Evolutionary conservation across 2,113 vertebrate genomes (phyloP).

Genomic region (Polypterus bichir): DNA sequence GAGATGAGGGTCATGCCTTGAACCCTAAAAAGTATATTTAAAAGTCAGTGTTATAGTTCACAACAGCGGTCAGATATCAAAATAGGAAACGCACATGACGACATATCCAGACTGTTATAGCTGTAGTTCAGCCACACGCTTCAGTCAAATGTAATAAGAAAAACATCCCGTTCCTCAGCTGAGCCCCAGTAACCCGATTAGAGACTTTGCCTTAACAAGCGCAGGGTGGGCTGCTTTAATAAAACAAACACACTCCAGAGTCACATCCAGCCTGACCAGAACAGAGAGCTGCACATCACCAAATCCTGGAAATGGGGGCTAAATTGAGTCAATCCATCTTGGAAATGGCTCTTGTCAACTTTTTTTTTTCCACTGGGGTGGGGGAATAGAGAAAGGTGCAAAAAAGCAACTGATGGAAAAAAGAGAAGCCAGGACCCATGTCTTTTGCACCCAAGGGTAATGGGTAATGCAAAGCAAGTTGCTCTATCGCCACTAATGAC

Average conservation of each 20-base stretch:
- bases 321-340: constrained; percentile 83
- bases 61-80: too few relatives aligned
- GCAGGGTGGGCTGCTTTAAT: constrained; percentile 31
- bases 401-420: constrained; percentile 18
- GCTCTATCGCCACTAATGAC: constrained; percentile 25
- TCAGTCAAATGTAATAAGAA: constrained; percentile 3
- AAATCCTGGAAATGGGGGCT: constrained; percentile 56
- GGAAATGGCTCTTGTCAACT: constrained; percentile 70
- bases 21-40: too few relatives aligned
- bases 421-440: constrained; percentile 19
- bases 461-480: constrained; percentile 18
- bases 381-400: constrained; percentile 45
- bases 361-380: constrained; percentile 49
- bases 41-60: too few relatives aligned
- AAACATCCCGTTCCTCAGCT: not conserved
- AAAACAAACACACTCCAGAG: constrained; percentile 39
- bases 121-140: not conserved
- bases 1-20: too few relatives aligned
- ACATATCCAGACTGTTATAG: not conserved
- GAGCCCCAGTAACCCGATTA: constrained; percentile 23
- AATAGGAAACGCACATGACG: too few relatives aligned
- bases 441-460: constrained; percentile 17
- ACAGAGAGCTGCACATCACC: constrained; percentile 51
- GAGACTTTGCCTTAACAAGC: constrained; percentile 17
- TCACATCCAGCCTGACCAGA: constrained; percentile 33